Evolutionary conservation across 2,113 vertebrate species (phyloP), one percentile per base, ranked within the genome.

Genomic region (Sebastes fasciatus): DNA sequence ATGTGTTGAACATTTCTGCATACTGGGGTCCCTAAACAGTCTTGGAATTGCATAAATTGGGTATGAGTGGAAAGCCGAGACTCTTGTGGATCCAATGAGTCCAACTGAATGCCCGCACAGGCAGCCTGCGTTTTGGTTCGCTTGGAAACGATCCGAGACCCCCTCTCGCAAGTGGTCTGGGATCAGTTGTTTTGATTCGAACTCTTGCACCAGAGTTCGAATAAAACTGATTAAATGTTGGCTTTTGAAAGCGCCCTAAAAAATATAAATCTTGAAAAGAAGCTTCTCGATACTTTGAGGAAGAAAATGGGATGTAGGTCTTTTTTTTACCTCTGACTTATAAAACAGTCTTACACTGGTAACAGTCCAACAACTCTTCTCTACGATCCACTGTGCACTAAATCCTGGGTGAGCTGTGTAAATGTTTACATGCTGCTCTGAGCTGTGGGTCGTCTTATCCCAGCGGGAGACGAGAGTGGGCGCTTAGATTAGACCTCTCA

Each of bases 391-490:
- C 14, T 77, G 9, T 42, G 19, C 9, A 58, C 43, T 26, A 17
- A 58, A 58, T 14, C 55, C 26, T 10, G 17, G 10, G 19, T 45
- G 16, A 21, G 55, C 48, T 73, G 9, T 23, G 23, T 57, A 8
- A 57, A 51, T 58, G 8, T 34, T 54, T 51, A 8, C 60, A 21
- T 17, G 10, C 58, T 16, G 23, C 12, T 46, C 48, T 76, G 61
- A 85, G 66, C 21, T 64, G 63, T 23, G n/a, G 46, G n/a, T 68
- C 8, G 13, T 75, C 48, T 72, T 52, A 75, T 85, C 66, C 43
- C 76, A 65, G 51, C 65, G 62, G 17, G 52, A 79, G 74, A 79
- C 63, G 42, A 79, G 19, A 61, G 77, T 43, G 48, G 23, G 62
- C 19, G 17, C 68, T 26, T 66, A 73, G 42, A 69, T 71, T 61